Percentiles rank a stretch among this genome's conserved stretches.
phyloP scores from a whole-genome alignment of 1,140 invertebrate genomes.

The Tetraneura akinire region DNA sequence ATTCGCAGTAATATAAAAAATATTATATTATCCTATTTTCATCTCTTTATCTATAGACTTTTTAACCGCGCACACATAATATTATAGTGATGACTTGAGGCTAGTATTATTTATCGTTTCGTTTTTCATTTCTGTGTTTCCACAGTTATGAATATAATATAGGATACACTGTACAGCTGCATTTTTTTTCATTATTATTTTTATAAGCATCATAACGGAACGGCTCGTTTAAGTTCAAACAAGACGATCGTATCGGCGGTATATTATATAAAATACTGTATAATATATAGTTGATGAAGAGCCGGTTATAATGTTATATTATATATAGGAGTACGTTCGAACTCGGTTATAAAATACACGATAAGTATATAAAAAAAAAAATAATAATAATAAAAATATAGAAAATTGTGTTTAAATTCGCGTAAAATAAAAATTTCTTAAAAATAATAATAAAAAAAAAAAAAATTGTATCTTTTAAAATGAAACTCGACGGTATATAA shows the following conservation, averaged over 20 bases:
- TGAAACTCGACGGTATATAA: no score
- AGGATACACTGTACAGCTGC: background rate
- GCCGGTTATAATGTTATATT: conserved; percentile 21
- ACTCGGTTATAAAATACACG: no score
- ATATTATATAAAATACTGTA: no score
- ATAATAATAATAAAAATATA: no score
- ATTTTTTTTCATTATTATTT: conserved; percentile 14
- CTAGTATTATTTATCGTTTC: conserved; percentile 34
- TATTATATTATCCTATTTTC: conserved; percentile 16
- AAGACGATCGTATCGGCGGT: conserved; percentile 43
- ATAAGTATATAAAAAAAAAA: no score
- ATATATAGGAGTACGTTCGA: background rate
- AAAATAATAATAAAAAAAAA: no score
- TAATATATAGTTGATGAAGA: conserved; percentile 12
- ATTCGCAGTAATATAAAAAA: background rate
- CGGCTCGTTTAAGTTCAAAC: conserved; percentile 1
- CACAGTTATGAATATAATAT: conserved; percentile 23
- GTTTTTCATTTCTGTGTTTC: conserved; percentile 35
- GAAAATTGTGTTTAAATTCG: no score
- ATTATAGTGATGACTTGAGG: background rate
- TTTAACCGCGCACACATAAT: background rate
- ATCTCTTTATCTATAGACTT: no score
- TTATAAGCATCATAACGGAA: conserved; percentile 31
- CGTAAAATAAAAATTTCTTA: no score
- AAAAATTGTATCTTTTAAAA: no score